Percentiles rank a stretch among this genome's conserved stretches.
These are phyloP conservation scores for Sitophilus oryzae DNA, from an alignment of 1,140 invertebrate genomes.

Conservation along the genomic window DNA sequence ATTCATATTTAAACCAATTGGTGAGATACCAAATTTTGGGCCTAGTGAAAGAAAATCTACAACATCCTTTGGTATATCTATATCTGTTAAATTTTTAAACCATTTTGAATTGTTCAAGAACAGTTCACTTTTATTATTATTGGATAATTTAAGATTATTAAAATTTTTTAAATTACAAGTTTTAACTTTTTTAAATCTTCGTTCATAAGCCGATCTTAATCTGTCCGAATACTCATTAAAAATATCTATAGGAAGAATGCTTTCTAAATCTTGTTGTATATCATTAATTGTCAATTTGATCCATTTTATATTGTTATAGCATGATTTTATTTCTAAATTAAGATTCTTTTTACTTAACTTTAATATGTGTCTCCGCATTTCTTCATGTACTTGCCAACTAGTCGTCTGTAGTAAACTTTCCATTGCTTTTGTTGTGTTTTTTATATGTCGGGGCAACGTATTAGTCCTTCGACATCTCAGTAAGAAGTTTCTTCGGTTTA, in stretches of 20 bases:
- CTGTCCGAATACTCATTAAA: not conserved
- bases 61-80: conserved; percentile 11
- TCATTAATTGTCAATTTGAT: not conserved
- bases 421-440: not conserved
- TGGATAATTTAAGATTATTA: conserved; percentile 1
- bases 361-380: not conserved
- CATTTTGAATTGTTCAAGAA: conserved; percentile 12
- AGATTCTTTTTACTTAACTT: not conserved
- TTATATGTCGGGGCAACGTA: not conserved
- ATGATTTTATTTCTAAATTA: not conserved
- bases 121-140: not conserved
- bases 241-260: not conserved
- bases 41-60: conserved; percentile 14
- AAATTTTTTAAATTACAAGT: conserved; percentile 1
- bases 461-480: not conserved
- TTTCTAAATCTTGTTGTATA: not conserved
- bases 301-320: not conserved
- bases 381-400: not conserved
- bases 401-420: not conserved
- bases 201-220: not conserved
- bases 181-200: conserved; percentile 10
- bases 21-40: conserved; percentile 9
- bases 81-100: conserved; percentile 13
- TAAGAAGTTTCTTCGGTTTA: not conserved
- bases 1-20: not conserved